These are phyloP conservation scores for Zeugodacus cucurbitae DNA, from an alignment of 1,140 invertebrate species.

Conservation along the genomic window DNA sequence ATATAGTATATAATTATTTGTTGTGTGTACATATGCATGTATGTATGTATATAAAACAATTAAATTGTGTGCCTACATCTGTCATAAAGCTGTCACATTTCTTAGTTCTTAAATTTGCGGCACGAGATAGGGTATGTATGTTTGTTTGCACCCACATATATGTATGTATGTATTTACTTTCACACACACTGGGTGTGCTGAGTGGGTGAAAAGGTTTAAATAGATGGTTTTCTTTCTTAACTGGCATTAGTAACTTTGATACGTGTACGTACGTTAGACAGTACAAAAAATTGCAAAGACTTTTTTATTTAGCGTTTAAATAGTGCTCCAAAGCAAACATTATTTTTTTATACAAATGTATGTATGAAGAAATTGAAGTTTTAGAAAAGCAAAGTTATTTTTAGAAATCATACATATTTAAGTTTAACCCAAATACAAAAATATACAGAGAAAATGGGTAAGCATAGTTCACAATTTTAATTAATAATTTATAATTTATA, in stretches of 20 bases:
- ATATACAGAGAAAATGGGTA: background rate
- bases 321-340: background rate
- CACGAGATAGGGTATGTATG: background rate
- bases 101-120: constrained; percentile 5
- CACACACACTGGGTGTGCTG: background rate
- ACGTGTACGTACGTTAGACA: background rate
- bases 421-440: background rate
- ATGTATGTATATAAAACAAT: background rate
- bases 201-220: constrained; percentile 7
- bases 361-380: background rate
- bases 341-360: background rate
- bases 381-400: background rate
- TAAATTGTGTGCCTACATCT: background rate
- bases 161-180: background rate
- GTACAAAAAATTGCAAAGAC: background rate
- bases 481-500: background rate
- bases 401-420: background rate
- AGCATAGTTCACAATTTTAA: background rate
- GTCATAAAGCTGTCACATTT: background rate
- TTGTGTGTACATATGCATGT: background rate
- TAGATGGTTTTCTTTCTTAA: background rate
- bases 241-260: background rate
- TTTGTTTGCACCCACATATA: background rate
- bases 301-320: background rate
- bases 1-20: background rate